These are phyloP conservation scores for Chelon labrosus DNA, from an alignment of 2,797 vertebrate species.

Conservation along the genomic window DNA sequence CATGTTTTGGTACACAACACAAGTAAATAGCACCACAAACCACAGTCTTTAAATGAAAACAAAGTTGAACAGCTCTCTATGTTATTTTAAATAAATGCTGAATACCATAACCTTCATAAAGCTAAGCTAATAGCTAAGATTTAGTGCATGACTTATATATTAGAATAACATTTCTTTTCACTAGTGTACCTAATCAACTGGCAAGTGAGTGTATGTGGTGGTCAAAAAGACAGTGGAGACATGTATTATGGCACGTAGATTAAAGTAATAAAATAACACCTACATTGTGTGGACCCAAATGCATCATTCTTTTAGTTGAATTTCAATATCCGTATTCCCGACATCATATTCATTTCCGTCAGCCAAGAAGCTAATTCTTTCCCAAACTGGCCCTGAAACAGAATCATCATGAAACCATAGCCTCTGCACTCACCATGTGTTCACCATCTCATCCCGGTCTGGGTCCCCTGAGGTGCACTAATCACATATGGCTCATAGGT, in stretches of 20 bases:
- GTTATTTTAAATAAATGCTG: too few relatives aligned
- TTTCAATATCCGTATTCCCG: slow-evolving; percentile 7
- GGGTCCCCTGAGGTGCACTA: slow-evolving; percentile 59
- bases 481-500: slow-evolving; percentile 66
- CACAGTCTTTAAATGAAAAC: too few relatives aligned
- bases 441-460: slow-evolving; percentile 68
- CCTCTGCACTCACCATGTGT: slow-evolving; percentile 76
- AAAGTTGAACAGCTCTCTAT: too few relatives aligned
- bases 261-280: background rate
- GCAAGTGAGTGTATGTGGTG: background rate
- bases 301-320: background rate
- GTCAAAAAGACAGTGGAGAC: background rate
- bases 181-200: too few relatives aligned
- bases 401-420: slow-evolving; percentile 19
- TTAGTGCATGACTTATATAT: too few relatives aligned
- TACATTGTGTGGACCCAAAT: background rate
- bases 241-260: background rate
- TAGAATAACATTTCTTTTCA: too few relatives aligned
- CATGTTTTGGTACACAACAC: background rate
- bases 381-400: slow-evolving; percentile 18
- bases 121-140: too few relatives aligned
- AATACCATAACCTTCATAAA: too few relatives aligned
- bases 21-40: too few relatives aligned
- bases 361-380: background rate
- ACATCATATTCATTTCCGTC: background rate